phyloP scores from a whole-genome alignment of 2,113 vertebrate genomes.

The Taxidea taxus region DNA sequence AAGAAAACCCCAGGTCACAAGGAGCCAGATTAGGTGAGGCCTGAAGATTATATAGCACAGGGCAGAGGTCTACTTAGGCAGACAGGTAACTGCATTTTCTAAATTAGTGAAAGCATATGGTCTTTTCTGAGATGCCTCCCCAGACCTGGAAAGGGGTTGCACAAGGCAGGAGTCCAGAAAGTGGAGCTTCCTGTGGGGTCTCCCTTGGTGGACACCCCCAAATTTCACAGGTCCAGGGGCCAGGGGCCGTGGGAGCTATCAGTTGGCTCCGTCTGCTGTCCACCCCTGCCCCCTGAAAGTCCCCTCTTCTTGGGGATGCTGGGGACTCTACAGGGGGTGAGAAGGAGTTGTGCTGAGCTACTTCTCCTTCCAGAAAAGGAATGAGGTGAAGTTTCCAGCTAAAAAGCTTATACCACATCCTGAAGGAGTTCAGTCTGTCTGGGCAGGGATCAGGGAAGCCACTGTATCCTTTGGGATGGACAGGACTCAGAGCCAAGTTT shows the following conservation, averaged over 20 bases:
- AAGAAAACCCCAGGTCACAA: background rate
- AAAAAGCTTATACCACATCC: background rate
- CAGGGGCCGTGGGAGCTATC: background rate
- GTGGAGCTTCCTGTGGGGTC: background rate
- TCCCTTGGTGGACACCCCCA: too few species aligned
- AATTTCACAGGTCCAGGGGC: too few species aligned
- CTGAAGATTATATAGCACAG: background rate
- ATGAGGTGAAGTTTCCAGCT: accelerated
- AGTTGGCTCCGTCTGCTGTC: accelerated
- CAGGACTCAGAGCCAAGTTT: accelerated
- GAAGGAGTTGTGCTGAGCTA: accelerated
- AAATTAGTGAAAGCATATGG: background rate
- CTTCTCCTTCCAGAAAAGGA: accelerated
- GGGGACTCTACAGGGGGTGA: accelerated
- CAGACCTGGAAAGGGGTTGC: too few species aligned
- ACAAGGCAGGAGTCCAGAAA: accelerated
- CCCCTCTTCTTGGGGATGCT: accelerated
- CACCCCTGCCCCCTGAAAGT: background rate
- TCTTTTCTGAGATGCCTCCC: background rate
- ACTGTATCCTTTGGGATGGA: too few species aligned
- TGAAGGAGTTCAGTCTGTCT: accelerated
- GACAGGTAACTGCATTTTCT: background rate
- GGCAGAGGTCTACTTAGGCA: background rate
- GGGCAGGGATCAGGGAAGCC: accelerated
- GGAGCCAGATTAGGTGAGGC: too few species aligned